Conservation (phyloP, 1,140 invertebrate genomes). For the Protaetia brevitarsis region DNA sequence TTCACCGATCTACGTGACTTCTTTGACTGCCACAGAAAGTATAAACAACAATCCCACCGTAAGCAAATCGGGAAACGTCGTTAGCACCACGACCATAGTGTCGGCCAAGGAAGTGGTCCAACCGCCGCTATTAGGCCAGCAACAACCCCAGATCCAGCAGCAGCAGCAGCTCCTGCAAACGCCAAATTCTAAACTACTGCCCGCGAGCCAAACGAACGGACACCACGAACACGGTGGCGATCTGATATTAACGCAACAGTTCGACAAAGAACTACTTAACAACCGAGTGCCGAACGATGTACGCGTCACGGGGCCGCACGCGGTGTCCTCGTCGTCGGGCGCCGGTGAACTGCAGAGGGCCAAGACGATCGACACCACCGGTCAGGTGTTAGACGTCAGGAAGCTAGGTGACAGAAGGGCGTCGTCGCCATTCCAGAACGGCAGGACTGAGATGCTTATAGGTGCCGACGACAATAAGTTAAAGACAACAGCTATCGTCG, state of each 20-base stretch:
- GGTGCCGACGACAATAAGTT: constrained; percentile 60
- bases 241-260: constrained; percentile 33
- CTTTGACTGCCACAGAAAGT: constrained; percentile 63
- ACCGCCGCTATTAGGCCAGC: constrained; percentile 42
- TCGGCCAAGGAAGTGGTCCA: constrained; percentile 47
- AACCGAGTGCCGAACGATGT: constrained; percentile 40
- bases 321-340: background rate
- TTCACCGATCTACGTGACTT: constrained; percentile 76
- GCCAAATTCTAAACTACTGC: constrained; percentile 30
- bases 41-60: constrained; percentile 49
- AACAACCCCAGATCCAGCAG: constrained; percentile 45
- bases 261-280: constrained; percentile 23
- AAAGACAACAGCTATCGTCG: constrained; percentile 55
- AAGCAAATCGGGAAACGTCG: constrained; percentile 37
- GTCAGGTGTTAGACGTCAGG: constrained; percentile 38
- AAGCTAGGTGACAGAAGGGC: constrained; percentile 52
- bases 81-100: constrained; percentile 40
- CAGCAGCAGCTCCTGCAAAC: constrained; percentile 20
- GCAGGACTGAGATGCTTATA: constrained; percentile 69
- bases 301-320: constrained; percentile 22
- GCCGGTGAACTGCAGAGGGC: background rate
- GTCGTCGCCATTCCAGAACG: constrained; percentile 65
- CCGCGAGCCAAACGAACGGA: constrained; percentile 37
- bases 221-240: constrained; percentile 27
- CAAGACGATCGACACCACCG: constrained; percentile 23